These are phyloP conservation scores for Cydia fagiglandana DNA, from an alignment of 1,140 invertebrate genomes.

Conservation along the genomic window DNA sequence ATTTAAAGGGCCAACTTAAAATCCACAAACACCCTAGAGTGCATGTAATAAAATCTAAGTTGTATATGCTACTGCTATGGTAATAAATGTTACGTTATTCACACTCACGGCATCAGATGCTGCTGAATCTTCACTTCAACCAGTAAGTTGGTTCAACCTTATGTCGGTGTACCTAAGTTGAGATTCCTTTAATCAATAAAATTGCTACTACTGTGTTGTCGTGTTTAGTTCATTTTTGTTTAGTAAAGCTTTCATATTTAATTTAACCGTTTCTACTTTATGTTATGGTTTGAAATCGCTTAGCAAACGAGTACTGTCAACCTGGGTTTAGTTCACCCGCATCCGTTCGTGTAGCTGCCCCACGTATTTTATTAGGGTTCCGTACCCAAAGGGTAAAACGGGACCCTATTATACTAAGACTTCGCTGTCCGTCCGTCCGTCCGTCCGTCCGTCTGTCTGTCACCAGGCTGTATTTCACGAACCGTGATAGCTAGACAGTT, in stretches of 20 bases:
- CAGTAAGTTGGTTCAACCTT: neutral
- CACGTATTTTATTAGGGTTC: neutral
- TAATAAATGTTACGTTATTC: conserved; percentile 11
- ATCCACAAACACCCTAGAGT: neutral
- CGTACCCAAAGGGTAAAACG: too few species aligned
- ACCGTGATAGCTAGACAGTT: too few species aligned
- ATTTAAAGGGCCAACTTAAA: neutral
- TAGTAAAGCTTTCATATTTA: neutral
- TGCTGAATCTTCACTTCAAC: neutral
- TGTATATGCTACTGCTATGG: neutral
- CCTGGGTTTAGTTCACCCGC: conserved; percentile 12
- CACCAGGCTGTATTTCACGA: too few species aligned
- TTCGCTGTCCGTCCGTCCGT: too few species aligned
- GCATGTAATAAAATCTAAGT: neutral
- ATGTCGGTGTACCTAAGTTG: neutral
- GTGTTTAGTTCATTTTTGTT: conserved; percentile 11
- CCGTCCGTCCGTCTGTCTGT: too few species aligned
- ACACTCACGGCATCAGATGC: conserved; percentile 3
- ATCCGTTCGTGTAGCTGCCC: conserved; percentile 6
- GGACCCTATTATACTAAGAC: too few species aligned
- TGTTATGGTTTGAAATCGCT: neutral
- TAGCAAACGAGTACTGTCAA: conserved; percentile 16
- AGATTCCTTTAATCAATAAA: neutral
- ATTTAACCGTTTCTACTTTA: conserved; percentile 14
- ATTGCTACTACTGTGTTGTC: neutral